Percentiles rank a stretch among this genome's conserved stretches.
Conservation (phyloP, 1,140 invertebrate genomes). For the Vanessa tameamea region DNA sequence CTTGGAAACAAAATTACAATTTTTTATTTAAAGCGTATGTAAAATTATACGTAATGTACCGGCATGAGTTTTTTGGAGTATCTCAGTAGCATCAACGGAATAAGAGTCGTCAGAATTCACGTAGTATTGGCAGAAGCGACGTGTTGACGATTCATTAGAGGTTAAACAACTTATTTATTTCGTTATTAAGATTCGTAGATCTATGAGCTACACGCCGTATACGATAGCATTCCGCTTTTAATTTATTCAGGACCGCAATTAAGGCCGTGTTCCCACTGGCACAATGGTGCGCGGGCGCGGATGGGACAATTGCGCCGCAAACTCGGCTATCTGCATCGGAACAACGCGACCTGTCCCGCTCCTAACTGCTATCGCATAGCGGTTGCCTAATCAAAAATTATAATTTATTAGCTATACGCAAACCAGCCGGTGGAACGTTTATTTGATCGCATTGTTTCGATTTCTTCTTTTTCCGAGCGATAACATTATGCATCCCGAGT, state of each 20-base stretch:
- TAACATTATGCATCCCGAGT: not conserved
- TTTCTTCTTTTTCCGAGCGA: not conserved
- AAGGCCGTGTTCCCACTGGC: conserved; percentile 69
- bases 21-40: no score
- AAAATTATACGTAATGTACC: no score
- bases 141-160: no score
- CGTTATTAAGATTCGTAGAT: conserved; percentile 42
- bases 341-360: conserved; percentile 49
- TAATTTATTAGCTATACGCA: conserved; percentile 44
- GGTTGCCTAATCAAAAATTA: conserved; percentile 52
- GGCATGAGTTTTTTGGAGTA: no score
- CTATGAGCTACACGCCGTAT: conserved; percentile 42
- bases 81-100: no score
- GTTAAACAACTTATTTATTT: not conserved
- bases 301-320: conserved; percentile 71
- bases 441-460: conserved; percentile 24
- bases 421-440: conserved; percentile 20
- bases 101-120: no score
- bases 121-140: no score
- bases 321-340: conserved; percentile 68
- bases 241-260: conserved; percentile 76
- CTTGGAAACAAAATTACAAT: no score
- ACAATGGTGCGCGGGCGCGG: conserved; percentile 68
- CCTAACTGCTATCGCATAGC: conserved; percentile 39
- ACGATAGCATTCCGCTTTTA: conserved; percentile 72